Percentiles rank a stretch among this genome's conserved stretches.
Evolutionary conservation across 2,797 vertebrate genomes (phyloP).

Genomic region (Scomberomorus guttatus): DNA sequence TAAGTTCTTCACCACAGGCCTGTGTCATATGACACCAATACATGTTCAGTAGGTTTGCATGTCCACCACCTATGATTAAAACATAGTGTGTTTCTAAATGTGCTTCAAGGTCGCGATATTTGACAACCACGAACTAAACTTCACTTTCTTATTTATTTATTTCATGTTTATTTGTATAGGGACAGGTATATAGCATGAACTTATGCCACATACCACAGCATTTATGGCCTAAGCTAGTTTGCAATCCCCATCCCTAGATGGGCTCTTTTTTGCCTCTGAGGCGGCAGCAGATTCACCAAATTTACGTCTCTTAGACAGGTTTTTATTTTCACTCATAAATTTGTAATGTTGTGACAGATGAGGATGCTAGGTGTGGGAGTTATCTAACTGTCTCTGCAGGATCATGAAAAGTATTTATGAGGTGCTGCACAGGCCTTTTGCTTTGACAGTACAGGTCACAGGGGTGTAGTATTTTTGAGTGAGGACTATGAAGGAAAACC

Average conservation of each 20-base stretch:
- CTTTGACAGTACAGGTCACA: slow-evolving; percentile 24
- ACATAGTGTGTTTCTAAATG: not conserved
- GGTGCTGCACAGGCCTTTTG: slow-evolving; percentile 27
- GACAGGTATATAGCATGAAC: not conserved
- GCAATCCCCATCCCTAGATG: not conserved
- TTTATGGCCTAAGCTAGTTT: not conserved
- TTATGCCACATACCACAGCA: not conserved
- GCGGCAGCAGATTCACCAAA: slow-evolving; percentile 12
- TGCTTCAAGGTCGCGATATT: slow-evolving; percentile 1
- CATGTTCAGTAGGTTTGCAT: not conserved
- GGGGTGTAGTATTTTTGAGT: slow-evolving; percentile 39
- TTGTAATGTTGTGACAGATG: slow-evolving; percentile 55
- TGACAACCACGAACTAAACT: slow-evolving; percentile 19
- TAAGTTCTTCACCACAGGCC: slow-evolving; percentile 10
- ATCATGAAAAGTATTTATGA: slow-evolving; percentile 57
- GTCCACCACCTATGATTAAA: not conserved
- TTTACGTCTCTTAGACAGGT: slow-evolving; percentile 30
- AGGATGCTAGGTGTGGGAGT: slow-evolving; percentile 38
- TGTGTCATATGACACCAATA: not conserved
- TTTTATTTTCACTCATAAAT: slow-evolving; percentile 58
- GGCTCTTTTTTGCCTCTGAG: not conserved
- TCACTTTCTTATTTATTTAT: not conserved
- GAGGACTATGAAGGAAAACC: slow-evolving; percentile 2
- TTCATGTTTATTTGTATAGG: not conserved
- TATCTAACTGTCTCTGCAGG: slow-evolving; percentile 40